Percentiles rank a stretch among this genome's conserved stretches.
phyloP scores from a whole-genome alignment of 1,140 invertebrate genomes.

The Rhopalosiphum maidis region DNA sequence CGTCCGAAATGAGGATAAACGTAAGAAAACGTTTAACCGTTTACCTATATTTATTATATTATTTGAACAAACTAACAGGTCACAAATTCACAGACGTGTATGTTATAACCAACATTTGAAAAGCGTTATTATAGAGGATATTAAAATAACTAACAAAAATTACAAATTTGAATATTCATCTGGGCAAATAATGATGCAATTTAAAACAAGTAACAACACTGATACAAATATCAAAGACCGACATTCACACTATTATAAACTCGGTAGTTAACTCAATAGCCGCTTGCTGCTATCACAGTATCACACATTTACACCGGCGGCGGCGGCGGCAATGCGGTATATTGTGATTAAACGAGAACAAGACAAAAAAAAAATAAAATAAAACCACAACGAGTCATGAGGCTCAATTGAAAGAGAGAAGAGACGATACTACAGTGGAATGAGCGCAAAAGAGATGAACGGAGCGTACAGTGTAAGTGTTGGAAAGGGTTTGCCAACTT shows the following conservation, averaged over 20 bases:
- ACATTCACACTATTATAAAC: background rate
- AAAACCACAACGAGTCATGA: background rate
- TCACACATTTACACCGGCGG: background rate
- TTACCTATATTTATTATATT: background rate
- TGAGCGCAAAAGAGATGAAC: background rate
- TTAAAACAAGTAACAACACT: background rate
- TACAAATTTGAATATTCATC: background rate
- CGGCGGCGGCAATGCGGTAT: too few species aligned
- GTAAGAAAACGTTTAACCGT: background rate
- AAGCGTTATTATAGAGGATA: background rate
- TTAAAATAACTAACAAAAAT: background rate
- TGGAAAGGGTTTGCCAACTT: background rate
- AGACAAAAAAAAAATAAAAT: background rate
- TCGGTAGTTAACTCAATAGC: too few species aligned
- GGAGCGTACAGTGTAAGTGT: background rate
- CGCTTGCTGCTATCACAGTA: background rate
- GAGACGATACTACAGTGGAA: background rate
- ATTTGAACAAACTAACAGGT: background rate
- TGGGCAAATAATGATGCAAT: background rate
- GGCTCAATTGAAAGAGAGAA: background rate
- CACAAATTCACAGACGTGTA: background rate
- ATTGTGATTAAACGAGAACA: background rate
- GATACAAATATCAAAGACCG: background rate
- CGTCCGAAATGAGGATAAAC: background rate
- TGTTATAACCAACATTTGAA: background rate